Base-by-base conservation (phyloP, 1,140 invertebrate species). In the Laupala kohalensis region DNA sequence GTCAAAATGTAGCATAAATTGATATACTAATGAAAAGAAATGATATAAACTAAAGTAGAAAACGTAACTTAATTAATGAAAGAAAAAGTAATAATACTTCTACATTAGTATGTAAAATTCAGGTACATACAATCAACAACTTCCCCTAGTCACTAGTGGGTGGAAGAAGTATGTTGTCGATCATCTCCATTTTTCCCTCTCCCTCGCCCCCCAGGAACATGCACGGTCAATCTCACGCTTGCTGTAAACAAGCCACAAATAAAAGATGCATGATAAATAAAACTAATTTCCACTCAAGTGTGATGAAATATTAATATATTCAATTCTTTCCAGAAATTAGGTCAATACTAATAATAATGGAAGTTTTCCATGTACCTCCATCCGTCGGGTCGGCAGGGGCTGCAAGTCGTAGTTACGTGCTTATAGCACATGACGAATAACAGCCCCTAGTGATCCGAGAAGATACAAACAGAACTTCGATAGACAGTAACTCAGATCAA, bases 191-290 rank as follows among this genome's bases (percentile, higher is more conserved):
- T 28, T 68, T 53, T 25, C 25, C 70, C 70, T 71, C 70, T 71
- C 63, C 70, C 70, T 53, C 64, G 25, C 63, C 62, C 64, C 63
- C 70, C 70, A 25, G 70, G 70, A 27, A 71, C 70, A 71, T 71
- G 70, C 70, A 71, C 70, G 63, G 70, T 71, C 70, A 71, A 26
- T 63, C 63, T 30, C 64, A 71, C 70, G 70, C 70, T 71, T 19
- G 70, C 70, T 71, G 70, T 63, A 71, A 71, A 28, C 70, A 71
- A 71, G 70, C 70, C 70, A 71, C 70, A 71, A 71, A 71, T 63
- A 71, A 26, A 71, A 30, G 29, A 68, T 68, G 67, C 67, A 68
- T n/a, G 67, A 27, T 68, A 27, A 25, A 68, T 27, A 37, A 6
- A 68, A 29, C 67, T 37, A 68, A n/a, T 29, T 68, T 25, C 27